Evolutionary conservation across 2,797 vertebrate species (phyloP).

Genomic region (Eospalax fontanierii): DNA sequence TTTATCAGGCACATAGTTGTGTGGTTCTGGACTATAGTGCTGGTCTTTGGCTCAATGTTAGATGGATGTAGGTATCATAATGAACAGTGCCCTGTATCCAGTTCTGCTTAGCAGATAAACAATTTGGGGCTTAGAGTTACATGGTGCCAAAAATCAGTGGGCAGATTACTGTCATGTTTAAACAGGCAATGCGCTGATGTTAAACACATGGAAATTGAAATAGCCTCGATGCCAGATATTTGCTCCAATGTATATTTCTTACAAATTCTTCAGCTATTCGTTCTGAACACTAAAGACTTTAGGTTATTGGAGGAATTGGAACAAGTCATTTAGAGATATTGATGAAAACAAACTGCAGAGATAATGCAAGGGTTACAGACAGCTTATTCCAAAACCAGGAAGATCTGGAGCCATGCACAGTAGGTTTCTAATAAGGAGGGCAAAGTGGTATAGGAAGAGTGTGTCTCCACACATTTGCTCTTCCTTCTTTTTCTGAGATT

Average conservation of each 20-base stretch:
- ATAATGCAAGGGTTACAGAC: neutral
- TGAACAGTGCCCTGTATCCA: neutral
- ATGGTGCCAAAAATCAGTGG: neutral
- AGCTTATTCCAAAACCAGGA: neutral
- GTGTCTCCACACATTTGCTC: neutral
- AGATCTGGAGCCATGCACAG: neutral
- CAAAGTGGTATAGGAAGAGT: neutral
- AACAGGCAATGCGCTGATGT: neutral
- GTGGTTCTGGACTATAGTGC: neutral
- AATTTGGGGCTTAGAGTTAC: neutral
- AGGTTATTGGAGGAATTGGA: neutral
- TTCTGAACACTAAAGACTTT: neutral
- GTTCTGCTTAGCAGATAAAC: neutral
- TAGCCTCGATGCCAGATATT: neutral
- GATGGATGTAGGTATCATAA: rapidly evolving
- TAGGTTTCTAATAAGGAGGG: neutral
- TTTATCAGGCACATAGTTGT: neutral
- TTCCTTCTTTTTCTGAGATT: neutral
- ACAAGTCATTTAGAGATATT: neutral
- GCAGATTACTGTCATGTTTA: neutral
- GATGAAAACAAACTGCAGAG: neutral
- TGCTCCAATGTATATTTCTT: neutral
- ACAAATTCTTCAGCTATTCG: neutral
- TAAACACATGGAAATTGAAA: neutral
- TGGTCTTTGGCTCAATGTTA: neutral